Percentiles rank a stretch among this genome's conserved stretches.
Conservation (phyloP, 2,797 vertebrate species). For the Pagetopsis macropterus region DNA sequence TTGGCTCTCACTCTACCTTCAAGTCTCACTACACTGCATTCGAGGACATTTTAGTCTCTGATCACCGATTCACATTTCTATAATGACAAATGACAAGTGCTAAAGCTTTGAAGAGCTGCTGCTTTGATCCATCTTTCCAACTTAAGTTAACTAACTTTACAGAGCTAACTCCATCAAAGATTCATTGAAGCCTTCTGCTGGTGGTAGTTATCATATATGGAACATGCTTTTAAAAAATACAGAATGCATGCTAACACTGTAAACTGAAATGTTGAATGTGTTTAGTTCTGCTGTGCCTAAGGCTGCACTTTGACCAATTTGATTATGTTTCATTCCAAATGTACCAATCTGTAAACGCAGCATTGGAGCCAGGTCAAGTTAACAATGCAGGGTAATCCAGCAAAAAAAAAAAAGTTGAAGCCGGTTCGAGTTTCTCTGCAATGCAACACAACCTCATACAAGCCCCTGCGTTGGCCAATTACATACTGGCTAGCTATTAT, state of each 20-base stretch:
- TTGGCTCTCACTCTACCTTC: conserved; percentile 26
- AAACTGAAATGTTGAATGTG: not conserved
- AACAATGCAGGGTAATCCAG: not conserved
- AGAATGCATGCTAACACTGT: not conserved
- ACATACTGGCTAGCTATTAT: not conserved
- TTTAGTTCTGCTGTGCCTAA: not conserved
- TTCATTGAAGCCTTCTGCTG: not conserved
- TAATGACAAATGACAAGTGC: conserved; percentile 31
- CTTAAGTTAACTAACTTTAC: conserved; percentile 23
- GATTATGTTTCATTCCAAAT: not conserved
- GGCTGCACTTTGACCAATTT: not conserved
- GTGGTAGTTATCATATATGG: not conserved
- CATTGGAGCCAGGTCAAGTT: not conserved
- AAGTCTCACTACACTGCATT: conserved; percentile 15
- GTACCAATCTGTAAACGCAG: not conserved
- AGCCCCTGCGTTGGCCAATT: not conserved
- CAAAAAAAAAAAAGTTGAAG: not conserved
- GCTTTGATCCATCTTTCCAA: conserved; percentile 37
- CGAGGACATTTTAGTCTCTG: conserved; percentile 43
- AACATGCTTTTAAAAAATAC: not conserved
- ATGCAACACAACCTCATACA: not conserved
- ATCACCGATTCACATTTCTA: conserved; percentile 34
- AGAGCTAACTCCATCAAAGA: conserved; percentile 1
- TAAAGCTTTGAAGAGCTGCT: conserved; percentile 43
- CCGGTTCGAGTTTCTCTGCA: not conserved